A percentile compares a stretch with the other conserved stretches of the same genome.
Evolutionary conservation across 2,888 invertebrate species (phyloP).

Genomic region (Sinohyriopsis cumingii): DNA sequence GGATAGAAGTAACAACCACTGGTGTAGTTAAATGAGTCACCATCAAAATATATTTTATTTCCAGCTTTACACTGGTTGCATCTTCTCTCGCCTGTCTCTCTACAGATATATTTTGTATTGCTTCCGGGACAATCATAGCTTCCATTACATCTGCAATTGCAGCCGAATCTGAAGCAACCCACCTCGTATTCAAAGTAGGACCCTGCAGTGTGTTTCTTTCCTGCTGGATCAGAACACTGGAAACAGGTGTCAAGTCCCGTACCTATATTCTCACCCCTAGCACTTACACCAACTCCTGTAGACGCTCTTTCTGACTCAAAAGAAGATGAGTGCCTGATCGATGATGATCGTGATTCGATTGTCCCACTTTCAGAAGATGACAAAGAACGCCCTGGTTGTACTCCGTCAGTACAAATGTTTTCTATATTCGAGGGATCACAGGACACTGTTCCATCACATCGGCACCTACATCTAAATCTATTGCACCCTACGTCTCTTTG

Average conservation of each 20-base stretch:
- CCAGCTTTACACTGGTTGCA: conserved; percentile 26
- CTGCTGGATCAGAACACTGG: conserved; percentile 15
- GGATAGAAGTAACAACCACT: conserved; percentile 27
- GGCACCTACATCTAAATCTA: conserved; percentile 49
- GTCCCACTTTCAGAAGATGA: conserved; percentile 1
- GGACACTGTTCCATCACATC: conserved; percentile 48
- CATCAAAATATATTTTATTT: conserved; percentile 3
- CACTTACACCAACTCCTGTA: conserved; percentile 15
- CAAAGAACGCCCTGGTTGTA: conserved; percentile 2
- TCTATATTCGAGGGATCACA: conserved; percentile 38
- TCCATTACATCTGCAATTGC: conserved; percentile 44
- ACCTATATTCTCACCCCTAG: conserved; percentile 16
- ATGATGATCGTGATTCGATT: background rate
- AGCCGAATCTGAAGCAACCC: conserved; percentile 41
- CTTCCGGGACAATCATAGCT: conserved; percentile 38
- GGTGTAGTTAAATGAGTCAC: conserved; percentile 26
- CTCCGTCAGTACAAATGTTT: conserved; percentile 12
- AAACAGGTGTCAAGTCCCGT: conserved; percentile 18
- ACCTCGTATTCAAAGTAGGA: conserved; percentile 25
- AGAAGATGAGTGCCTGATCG: background rate
- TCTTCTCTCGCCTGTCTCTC: conserved; percentile 4
- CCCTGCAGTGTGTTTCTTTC: conserved; percentile 2
- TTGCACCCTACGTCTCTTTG: conserved; percentile 43
- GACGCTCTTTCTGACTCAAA: conserved; percentile 1
- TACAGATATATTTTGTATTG: conserved; percentile 31